phyloP scores from a whole-genome alignment of 35 echinoderm and acorn worm genomes.

The Ophiothrix spiculata region DNA sequence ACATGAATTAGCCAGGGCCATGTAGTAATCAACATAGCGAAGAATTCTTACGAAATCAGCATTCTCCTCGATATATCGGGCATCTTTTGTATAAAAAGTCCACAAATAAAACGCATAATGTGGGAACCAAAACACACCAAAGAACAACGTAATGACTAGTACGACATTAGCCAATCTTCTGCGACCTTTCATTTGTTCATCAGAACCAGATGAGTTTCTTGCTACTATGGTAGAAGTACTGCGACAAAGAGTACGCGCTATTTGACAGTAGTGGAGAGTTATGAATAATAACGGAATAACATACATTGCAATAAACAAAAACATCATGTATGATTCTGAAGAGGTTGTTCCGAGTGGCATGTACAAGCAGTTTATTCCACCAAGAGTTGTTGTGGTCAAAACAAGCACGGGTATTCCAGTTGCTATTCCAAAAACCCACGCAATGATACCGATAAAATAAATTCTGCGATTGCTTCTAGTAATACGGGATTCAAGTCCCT shows the following conservation, averaged over 20 bases:
- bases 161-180: conserved; percentile 72
- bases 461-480: conserved; percentile 2
- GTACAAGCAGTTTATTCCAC: conserved; percentile 32
- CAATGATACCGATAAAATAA: background rate
- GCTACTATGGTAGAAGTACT: conserved; percentile 51
- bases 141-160: conserved; percentile 63
- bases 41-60: conserved; percentile 21
- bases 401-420: conserved; percentile 29
- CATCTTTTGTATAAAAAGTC: background rate
- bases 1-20: conserved; percentile 62
- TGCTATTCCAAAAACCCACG: conserved; percentile 13
- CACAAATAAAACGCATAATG: conserved; percentile 58
- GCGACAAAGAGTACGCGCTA: conserved; percentile 53
- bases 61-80: conserved; percentile 13
- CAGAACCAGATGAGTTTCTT: conserved; percentile 56
- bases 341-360: background rate
- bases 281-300: conserved; percentile 48
- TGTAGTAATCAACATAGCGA: conserved; percentile 36
- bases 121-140: conserved; percentile 74
- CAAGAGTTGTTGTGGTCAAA: conserved; percentile 14
- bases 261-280: conserved; percentile 50
- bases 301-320: conserved; percentile 32
- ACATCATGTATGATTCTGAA: conserved; percentile 49
- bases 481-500: background rate
- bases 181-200: conserved; percentile 52